Evolutionary conservation across 1,140 invertebrate genomes (phyloP), one percentile per base, ranked within the genome.

Genomic region (Neoseiulus cucumeris): DNA sequence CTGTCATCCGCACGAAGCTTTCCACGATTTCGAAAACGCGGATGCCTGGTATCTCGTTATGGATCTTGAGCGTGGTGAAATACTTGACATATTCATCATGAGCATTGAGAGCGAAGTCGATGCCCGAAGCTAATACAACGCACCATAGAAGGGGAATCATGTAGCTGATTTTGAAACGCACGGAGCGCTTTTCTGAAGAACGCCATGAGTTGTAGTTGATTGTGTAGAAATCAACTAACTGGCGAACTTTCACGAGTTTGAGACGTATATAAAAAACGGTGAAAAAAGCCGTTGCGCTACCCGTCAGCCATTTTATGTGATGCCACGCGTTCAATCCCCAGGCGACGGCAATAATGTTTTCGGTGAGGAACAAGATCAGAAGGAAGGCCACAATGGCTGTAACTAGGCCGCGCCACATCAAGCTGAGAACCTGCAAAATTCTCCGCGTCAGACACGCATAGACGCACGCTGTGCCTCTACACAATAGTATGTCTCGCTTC

Each of bases 201-300:
- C 51, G 4, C 51, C 51, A 59, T 20, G 51, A 59, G 51, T 59
- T 59, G 51, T 59, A 59, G 22, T 59, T 59, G 51, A 59, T 59
- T 14, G 25, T 25, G 33, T 59, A 59, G 22, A 59, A 59, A 17
- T 20, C 51, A 14, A 59, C 51, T 20, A 59, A 20, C 1, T 59
- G 14, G 22, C 51, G 25, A 12, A 59, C 51, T 20, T 59, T 17
- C 14, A 17, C 9, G 33, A 59, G 17, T 14, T 25, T 59, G 14
- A 59, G 14, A 2, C 25, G 22, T 2, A 59, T 59, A 25, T 59
- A 59, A 9, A 25, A 25, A 17, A 59, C 14, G 14, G 51, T 59
- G 51, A 59, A 59, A 17, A 59, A 6, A 4, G 51, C 51, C 33
- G 51, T 59, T 9, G 33, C 22, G 51, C 51, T 59, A 2, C 25